Conservation (phyloP, 2,797 vertebrate species). For the Lophius americanus region DNA sequence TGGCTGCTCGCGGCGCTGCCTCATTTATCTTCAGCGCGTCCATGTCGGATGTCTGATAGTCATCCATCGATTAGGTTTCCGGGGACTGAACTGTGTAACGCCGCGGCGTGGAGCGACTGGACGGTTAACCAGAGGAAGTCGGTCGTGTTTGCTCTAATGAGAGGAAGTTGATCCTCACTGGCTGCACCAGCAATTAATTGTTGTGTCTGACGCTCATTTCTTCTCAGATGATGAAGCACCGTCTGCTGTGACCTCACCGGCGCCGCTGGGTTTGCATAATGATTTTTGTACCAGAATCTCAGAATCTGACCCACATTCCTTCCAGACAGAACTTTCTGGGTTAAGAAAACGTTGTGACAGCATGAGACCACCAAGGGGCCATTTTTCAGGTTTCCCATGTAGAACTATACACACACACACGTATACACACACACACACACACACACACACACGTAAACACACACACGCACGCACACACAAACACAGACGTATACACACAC, state of each 20-base stretch:
- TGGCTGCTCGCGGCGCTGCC: conserved; percentile 8
- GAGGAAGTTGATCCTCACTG: conserved; percentile 61
- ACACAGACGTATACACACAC: too few species aligned
- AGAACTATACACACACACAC: background rate
- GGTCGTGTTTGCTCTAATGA: conserved; percentile 71
- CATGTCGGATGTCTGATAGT: conserved; percentile 64
- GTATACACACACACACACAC: too few species aligned
- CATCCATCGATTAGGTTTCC: conserved; percentile 70
- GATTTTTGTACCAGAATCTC: conserved; percentile 22
- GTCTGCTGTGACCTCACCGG: conserved; percentile 35
- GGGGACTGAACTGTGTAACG: conserved; percentile 45
- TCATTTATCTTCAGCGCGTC: conserved; percentile 50
- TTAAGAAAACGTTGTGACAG: background rate
- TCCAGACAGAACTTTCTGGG: background rate
- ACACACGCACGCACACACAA: too few species aligned
- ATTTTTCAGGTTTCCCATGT: conserved; percentile 16
- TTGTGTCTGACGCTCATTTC: conserved; percentile 43
- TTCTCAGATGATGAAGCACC: conserved; percentile 45
- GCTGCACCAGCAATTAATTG: conserved; percentile 54
- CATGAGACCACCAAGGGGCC: background rate
- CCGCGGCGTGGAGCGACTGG: conserved; percentile 36
- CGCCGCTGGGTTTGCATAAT: conserved; percentile 28
- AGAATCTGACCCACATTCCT: conserved; percentile 18
- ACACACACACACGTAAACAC: too few species aligned
- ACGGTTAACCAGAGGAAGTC: conserved; percentile 62